These are phyloP conservation scores for Mythimna pallens DNA, from an alignment of 2,888 invertebrate genomes.

Conservation along the genomic window DNA sequence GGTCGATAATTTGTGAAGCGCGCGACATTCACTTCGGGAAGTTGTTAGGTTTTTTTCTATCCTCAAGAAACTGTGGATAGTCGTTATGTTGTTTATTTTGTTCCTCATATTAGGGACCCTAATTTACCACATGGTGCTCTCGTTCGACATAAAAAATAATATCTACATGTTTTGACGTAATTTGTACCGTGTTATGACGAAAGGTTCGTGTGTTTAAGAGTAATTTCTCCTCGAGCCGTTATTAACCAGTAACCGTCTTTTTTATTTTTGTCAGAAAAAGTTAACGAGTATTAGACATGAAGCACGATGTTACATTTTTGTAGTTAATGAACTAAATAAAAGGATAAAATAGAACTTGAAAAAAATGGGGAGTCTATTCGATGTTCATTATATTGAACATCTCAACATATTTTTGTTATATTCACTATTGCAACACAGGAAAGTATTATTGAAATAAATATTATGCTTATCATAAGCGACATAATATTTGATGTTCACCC, in stretches of 20 bases:
- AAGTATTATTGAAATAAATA: conserved; percentile 56
- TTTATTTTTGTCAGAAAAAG: conserved; percentile 76
- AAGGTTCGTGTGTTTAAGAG: conserved; percentile 86
- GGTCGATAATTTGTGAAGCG: conserved; percentile 78
- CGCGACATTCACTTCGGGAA: conserved; percentile 78
- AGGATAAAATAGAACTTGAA: conserved; percentile 54
- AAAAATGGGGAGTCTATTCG: conserved; percentile 49
- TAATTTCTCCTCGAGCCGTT: conserved; percentile 82
- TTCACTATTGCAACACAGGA: conserved; percentile 39
- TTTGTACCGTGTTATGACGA: conserved; percentile 86
- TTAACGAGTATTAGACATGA: conserved; percentile 79
- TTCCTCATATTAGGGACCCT: conserved; percentile 81
- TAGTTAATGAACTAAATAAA: conserved; percentile 70
- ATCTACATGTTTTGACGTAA: conserved; percentile 88
- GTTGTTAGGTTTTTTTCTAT: conserved; percentile 78
- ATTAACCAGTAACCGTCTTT: conserved; percentile 85
- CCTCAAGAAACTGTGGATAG: conserved; percentile 75
- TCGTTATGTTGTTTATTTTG: conserved; percentile 86
- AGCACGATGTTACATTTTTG: conserved; percentile 69
- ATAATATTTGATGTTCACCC: conserved; percentile 53
- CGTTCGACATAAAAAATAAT: conserved; percentile 83
- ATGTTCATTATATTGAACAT: conserved; percentile 50
- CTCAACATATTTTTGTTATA: conserved; percentile 28
- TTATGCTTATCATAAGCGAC: conserved; percentile 44
- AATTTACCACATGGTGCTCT: conserved; percentile 89